Conservation (phyloP, 2,797 vertebrate genomes). For the Odontamblyopus lacepedii region DNA sequence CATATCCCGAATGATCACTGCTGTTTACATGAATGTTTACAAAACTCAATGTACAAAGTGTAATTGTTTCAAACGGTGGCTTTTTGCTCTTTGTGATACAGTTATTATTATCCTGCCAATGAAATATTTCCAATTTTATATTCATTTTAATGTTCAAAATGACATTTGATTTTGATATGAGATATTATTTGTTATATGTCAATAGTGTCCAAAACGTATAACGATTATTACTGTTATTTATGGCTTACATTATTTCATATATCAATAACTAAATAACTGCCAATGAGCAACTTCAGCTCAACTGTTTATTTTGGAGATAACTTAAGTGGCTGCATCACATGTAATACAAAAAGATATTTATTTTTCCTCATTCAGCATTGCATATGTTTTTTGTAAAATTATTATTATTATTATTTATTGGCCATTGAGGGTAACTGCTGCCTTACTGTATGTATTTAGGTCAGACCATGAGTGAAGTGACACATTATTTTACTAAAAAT, state of each 20-base stretch:
- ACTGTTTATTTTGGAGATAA: background rate
- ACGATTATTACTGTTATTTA: background rate
- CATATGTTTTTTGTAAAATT: too few relatives aligned
- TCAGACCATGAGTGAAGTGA: background rate
- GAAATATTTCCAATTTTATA: background rate
- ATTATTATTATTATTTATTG: too few relatives aligned
- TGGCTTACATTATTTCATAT: background rate
- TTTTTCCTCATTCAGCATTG: background rate
- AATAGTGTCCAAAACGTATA: background rate
- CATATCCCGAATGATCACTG: constrained; percentile 25
- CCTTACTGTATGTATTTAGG: background rate
- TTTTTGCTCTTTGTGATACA: constrained; percentile 37
- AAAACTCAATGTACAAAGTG: constrained; percentile 54
- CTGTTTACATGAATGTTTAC: constrained; percentile 75
- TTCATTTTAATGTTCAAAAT: background rate
- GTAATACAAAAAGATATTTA: background rate
- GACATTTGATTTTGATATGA: background rate
- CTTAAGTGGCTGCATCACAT: background rate
- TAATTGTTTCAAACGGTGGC: constrained; percentile 42
- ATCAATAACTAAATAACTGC: background rate
- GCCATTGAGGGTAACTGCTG: too few relatives aligned
- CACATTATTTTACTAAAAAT: background rate
- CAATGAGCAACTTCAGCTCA: background rate
- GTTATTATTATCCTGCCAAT: constrained; percentile 23
- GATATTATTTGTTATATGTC: background rate